Base-by-base conservation (phyloP, 2,888 invertebrate species). In the Leucophenga montana region DNA sequence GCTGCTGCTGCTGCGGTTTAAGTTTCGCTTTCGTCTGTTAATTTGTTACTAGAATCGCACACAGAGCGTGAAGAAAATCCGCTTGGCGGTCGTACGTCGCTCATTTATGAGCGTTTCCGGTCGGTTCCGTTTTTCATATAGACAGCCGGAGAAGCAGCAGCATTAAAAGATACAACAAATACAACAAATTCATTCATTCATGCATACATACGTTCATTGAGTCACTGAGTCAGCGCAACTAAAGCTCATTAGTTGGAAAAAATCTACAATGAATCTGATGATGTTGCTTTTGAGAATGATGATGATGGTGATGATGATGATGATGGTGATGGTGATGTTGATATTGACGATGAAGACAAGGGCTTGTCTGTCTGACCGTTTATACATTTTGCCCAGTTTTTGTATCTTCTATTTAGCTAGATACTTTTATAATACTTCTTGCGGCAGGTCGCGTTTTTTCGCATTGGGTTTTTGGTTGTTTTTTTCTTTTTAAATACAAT, bases 41-140 rank as follows among this genome's bases (percentile, higher is more conserved):
- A 71, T 73, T 69, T 69, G 65, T 67, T 65, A 62, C 54, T 48
- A 66, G 67, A 70, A 65, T 67, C 71, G 76, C 73, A 71, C 70
- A 72, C 72, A 62, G 75, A 80, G 82, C 85, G 84, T 85, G 85
- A 85, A 85, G 77, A 80, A 69, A 69, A 46, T 68, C 68, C 64
- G 27, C 33, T 33, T 56, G 48, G 69, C 67, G 64, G 61, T 71
- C 70, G 67, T 31, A 33, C 69, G 50, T 73, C 65, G 71, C 76
- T 71, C 73, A 79, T 80, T 82, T 85, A 85, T 84, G 82, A 84
- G 74, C 69, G 77, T 79, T 85, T 84, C 85, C 84, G 84, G 81
- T 78, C 74, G 67, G 74, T 73, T 67, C 73, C 68, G 70, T 68
- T 65, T 78, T 77, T 75, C 50, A n/a, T 61, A 57, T 57, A 31